Conservation (phyloP, 1,140 invertebrate genomes). For the Alviniconcha marisindica region DNA sequence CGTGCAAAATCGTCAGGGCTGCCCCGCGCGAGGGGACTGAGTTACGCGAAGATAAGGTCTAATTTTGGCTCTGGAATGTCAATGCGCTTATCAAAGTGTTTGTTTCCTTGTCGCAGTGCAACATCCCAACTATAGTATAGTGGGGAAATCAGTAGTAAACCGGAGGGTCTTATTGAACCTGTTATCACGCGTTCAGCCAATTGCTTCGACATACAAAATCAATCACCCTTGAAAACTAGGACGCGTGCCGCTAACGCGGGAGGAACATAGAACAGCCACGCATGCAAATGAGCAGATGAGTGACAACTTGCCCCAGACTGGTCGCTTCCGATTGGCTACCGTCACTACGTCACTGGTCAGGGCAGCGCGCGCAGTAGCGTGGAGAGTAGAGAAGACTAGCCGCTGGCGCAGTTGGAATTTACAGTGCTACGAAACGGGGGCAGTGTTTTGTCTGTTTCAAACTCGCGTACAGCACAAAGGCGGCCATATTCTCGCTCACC, state of each 20-base stretch:
- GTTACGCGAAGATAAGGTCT: no score
- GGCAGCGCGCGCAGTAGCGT: slow-evolving; percentile 25
- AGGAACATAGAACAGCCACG: slow-evolving; percentile 17
- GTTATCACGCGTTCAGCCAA: neutral
- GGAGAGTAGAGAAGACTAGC: neutral
- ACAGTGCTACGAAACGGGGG: slow-evolving; percentile 12
- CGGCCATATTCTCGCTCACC: neutral
- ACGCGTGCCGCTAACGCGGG: neutral
- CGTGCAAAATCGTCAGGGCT: no score
- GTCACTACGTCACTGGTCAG: slow-evolving; percentile 16
- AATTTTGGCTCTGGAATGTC: no score
- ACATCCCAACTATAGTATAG: no score
- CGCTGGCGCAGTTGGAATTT: slow-evolving; percentile 23
- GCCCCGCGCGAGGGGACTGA: no score
- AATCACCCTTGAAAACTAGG: slow-evolving; percentile 16
- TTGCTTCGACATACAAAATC: slow-evolving; percentile 23
- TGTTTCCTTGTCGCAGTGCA: no score
- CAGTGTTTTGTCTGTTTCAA: slow-evolving; percentile 12
- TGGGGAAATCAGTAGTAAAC: neutral
- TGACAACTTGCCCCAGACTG: neutral
- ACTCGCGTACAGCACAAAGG: slow-evolving; percentile 4
- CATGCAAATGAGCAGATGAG: slow-evolving; percentile 32
- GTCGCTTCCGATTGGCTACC: slow-evolving; percentile 24
- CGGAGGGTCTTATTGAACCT: neutral
- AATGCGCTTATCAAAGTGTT: no score